These are phyloP conservation scores for Tolypeutes matacus DNA, from an alignment of 2,797 vertebrate species.

Conservation along the genomic window DNA sequence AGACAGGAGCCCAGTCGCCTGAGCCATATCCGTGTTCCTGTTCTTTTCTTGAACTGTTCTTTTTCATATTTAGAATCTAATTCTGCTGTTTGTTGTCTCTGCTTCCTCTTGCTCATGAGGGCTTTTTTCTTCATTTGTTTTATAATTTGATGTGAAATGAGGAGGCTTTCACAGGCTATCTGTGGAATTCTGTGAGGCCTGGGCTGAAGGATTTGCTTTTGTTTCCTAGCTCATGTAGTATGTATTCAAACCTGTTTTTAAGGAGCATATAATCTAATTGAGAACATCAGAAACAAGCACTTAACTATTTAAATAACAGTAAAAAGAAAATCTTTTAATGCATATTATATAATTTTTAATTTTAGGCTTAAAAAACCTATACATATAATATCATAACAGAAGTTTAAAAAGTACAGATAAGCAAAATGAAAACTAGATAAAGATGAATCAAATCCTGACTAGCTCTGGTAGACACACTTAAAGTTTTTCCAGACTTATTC, in stretches of 20 bases:
- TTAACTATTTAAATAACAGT: slow-evolving; percentile 26
- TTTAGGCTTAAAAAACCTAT: slow-evolving; percentile 38
- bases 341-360: slow-evolving; percentile 1
- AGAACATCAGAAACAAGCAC: background rate
- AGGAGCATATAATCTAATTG: slow-evolving; percentile 44
- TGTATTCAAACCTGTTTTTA: slow-evolving; percentile 30
- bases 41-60: background rate
- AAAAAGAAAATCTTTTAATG: slow-evolving; percentile 52
- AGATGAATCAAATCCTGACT: background rate
- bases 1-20: no score
- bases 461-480: slow-evolving; percentile 28
- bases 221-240: slow-evolving; percentile 17
- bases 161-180: slow-evolving; percentile 4
- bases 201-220: slow-evolving; percentile 39
- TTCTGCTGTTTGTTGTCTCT: slow-evolving; percentile 38
- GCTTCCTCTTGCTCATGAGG: background rate
- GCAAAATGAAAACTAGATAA: slow-evolving; percentile 23
- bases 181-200: slow-evolving; percentile 22
- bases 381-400: background rate
- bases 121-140: slow-evolving; percentile 63
- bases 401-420: slow-evolving; percentile 28
- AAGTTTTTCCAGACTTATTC: slow-evolving; percentile 16
- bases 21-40: background rate
- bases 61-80: slow-evolving; percentile 51
- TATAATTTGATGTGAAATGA: slow-evolving; percentile 52